Evolutionary conservation across 1,140 invertebrate genomes (phyloP), one percentile per base, ranked within the genome.

Genomic region (Nomia melanderi): DNA sequence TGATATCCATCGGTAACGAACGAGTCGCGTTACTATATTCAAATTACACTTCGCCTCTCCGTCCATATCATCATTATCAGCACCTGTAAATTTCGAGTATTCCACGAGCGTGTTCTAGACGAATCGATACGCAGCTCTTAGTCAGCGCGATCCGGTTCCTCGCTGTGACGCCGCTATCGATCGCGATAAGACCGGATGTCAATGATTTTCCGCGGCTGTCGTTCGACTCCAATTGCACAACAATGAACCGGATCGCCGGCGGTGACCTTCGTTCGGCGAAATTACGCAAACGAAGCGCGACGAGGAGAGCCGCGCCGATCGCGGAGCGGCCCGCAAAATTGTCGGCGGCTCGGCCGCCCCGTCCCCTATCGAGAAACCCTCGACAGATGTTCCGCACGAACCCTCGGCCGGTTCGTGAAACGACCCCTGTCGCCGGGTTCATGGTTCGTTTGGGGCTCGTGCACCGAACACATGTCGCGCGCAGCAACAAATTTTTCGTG

Each of bases 351-450:
- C 44, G 25, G 17, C 25, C 44, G 27, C 62, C 59, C 75, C 66
- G n/a, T 50, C 73, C 56, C 17, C 44, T 56, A 33, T 75, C 76
- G 59, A 71, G 62, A 53, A 44, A 63, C 78, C 69, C 65, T 81
- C 60, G 83, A 64, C 83, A 84, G 83, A 84, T 84, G 83, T 84
- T 84, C 36, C 57, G 27, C 50, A 17, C 41, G 29, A 31, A 65
- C 60, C 66, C 36, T 59, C 31, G 11, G 33, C 31, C 33, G 39
- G 44, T 54, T 44, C 44, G n/a, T 29, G 41, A 27, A 73, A 78
- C 69, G 64, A 71, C 70, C 78, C 78, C 63, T 53, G 59, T 69
- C 47, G 60, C 57, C 73, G 65, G 70, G 44, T 62, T 84, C 57
- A 71, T n/a, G 53, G 14, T 9, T 69, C 78, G 70, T 66, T 54